Percentiles rank a stretch among this genome's conserved stretches.
Conservation (phyloP, 2,888 invertebrate species). For the Tetramorium bicarinatum region DNA sequence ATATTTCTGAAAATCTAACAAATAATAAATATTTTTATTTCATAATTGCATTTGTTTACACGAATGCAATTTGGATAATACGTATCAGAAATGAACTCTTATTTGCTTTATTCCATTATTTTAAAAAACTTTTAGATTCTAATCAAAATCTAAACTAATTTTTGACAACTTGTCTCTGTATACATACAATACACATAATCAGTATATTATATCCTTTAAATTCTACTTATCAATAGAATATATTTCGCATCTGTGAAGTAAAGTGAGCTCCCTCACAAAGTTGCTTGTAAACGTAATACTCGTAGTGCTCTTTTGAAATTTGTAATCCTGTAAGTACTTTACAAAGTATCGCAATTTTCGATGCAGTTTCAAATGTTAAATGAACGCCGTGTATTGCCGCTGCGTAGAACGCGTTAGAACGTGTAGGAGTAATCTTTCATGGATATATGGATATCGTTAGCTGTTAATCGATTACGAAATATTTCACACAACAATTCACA, state of each 20-base stretch:
- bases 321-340: not conserved
- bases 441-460: not conserved
- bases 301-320: not conserved
- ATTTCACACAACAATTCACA: constrained; percentile 4
- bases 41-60: not conserved
- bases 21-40: not conserved
- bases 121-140: not conserved
- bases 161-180: not conserved
- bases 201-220: not conserved
- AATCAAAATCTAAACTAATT: not conserved
- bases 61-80: not conserved
- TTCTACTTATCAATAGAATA: not conserved
- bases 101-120: not conserved
- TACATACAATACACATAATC: not conserved
- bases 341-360: not conserved
- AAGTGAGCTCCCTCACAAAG: not conserved
- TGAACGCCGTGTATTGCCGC: not conserved
- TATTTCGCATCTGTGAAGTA: not conserved
- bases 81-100: not conserved
- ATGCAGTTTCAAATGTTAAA: constrained; percentile 16
- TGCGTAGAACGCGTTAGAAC: not conserved
- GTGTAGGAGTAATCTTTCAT: not conserved
- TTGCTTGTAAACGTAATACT: not conserved
- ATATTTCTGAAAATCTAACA: not conserved
- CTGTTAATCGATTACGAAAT: constrained; percentile 35